Evolutionary conservation across 2,797 vertebrate species (phyloP).

Genomic region (Gastrophryne carolinensis): DNA sequence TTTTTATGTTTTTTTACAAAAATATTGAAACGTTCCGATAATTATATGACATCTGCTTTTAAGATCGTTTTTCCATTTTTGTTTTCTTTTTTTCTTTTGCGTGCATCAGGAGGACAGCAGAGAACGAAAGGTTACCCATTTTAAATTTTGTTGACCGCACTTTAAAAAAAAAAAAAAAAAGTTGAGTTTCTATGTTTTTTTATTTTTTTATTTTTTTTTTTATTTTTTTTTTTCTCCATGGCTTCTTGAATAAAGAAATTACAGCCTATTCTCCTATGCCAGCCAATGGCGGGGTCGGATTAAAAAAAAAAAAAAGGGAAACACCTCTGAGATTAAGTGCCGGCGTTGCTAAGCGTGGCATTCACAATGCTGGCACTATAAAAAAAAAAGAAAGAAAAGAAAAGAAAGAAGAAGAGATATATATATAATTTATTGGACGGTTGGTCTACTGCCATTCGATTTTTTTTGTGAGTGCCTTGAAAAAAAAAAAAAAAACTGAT

Average conservation of each 20-base stretch:
- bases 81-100: slow-evolving; percentile 43
- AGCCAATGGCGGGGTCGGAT: slow-evolving; percentile 80
- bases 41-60: slow-evolving; percentile 44
- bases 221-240: slow-evolving; percentile 74
- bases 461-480: slow-evolving; percentile 97
- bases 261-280: slow-evolving; percentile 75
- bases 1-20: too few species aligned
- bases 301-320: slow-evolving; percentile 75
- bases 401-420: slow-evolving; percentile 70
- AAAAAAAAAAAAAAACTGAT: too few species aligned
- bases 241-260: slow-evolving; percentile 89
- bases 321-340: slow-evolving; percentile 89
- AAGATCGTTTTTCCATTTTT: slow-evolving; percentile 51
- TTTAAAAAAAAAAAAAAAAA: slow-evolving; percentile 76
- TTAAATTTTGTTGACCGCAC: slow-evolving; percentile 84
- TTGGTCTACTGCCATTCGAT: slow-evolving; percentile 93
- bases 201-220: too few species aligned
- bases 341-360: slow-evolving; percentile 86
- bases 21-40: slow-evolving; percentile 44
- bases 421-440: slow-evolving; percentile 87
- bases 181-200: slow-evolving; percentile 43
- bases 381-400: slow-evolving; percentile 74
- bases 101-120: slow-evolving; percentile 53
- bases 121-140: slow-evolving; percentile 57
- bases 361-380: slow-evolving; percentile 95